phyloP scores from a whole-genome alignment of 2,888 invertebrate genomes.

The Agapetus fuscipes region DNA sequence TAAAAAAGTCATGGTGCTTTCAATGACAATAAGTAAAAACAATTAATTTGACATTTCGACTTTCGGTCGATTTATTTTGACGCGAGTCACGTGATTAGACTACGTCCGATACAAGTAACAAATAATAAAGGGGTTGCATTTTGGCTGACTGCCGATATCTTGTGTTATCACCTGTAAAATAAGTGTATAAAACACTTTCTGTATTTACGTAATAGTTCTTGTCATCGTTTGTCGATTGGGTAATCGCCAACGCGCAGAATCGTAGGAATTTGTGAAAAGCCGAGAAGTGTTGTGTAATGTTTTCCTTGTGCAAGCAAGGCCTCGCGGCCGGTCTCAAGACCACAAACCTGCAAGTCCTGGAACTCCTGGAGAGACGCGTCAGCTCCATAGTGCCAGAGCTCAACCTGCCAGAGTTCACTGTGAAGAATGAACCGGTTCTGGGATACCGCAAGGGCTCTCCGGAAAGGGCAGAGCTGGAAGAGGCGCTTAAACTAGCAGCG shows the following conservation, averaged over 20 bases:
- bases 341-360: constrained; percentile 5
- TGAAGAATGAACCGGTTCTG: constrained; percentile 72
- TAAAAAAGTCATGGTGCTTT: background rate
- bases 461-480: constrained; percentile 66
- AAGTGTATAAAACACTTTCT: constrained; percentile 4
- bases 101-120: background rate
- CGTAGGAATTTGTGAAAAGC: background rate
- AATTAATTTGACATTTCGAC: constrained; percentile 12
- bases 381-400: constrained; percentile 57
- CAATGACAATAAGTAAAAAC: background rate
- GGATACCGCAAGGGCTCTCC: constrained; percentile 73
- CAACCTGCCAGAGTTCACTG: constrained; percentile 55
- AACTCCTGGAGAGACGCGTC: constrained; percentile 34
- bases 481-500: constrained; percentile 56
- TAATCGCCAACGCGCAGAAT: background rate
- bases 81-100: constrained; percentile 3
- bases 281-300: constrained; percentile 9
- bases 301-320: constrained; percentile 14
- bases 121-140: too few species aligned
- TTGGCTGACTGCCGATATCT: constrained; percentile 10
- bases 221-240: background rate
- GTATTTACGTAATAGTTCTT: constrained; percentile 12
- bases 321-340: constrained; percentile 7
- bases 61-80: constrained; percentile 14
- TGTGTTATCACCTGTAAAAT: constrained; percentile 6